Conservation (phyloP, 2,113 vertebrate genomes). For the Struthio camelus region DNA sequence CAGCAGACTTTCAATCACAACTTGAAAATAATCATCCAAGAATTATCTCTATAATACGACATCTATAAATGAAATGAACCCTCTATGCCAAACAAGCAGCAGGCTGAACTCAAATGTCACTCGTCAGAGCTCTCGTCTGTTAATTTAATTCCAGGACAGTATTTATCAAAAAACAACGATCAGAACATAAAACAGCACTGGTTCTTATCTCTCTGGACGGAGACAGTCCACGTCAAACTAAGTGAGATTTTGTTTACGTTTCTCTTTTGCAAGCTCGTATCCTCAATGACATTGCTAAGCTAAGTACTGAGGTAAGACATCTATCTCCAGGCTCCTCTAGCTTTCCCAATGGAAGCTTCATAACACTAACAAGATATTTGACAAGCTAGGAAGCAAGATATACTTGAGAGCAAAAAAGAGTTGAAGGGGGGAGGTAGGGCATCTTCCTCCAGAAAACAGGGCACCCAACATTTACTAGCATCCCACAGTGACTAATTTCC, state of each 20-base stretch:
- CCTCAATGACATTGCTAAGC: not conserved
- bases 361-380: not conserved
- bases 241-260: not conserved
- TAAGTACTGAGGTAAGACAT: not conserved
- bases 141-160: slow-evolving; percentile 28
- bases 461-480: not conserved
- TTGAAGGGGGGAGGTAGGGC: not conserved
- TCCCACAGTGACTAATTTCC: not conserved
- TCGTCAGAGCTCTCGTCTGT: not conserved
- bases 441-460: not conserved
- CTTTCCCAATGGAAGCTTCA: not conserved
- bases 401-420: not conserved
- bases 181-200: slow-evolving; percentile 13
- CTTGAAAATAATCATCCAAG: not conserved
- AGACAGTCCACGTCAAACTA: not conserved
- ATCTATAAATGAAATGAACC: not conserved
- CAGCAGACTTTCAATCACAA: not conserved
- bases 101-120: not conserved
- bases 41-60: not conserved
- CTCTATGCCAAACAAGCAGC: not conserved
- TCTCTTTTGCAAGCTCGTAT: not conserved
- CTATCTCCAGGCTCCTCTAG: not conserved
- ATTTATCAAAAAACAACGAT: not conserved
- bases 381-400: not conserved
- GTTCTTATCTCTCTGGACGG: not conserved